Evolutionary conservation across 2,113 vertebrate genomes (phyloP).

Genomic region (Podarcis raffonei): DNA sequence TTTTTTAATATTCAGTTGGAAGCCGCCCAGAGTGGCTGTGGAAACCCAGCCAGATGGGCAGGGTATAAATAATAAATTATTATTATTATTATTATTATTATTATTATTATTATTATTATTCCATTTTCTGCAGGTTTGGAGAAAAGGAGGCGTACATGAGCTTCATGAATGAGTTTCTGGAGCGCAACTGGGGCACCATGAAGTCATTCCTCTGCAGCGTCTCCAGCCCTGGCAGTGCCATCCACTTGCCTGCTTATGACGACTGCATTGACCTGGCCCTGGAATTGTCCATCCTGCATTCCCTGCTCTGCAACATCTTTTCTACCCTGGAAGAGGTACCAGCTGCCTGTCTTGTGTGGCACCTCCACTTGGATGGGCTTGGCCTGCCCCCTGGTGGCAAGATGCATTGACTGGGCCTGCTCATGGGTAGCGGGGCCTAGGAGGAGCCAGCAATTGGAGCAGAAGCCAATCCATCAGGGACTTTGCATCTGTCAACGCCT

Average conservation of each 20-base stretch:
- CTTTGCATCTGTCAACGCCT: neutral
- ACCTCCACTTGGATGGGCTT: too few species aligned
- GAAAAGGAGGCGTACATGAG: constrained; percentile 97
- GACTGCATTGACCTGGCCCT: constrained; percentile 89
- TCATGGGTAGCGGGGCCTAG: neutral
- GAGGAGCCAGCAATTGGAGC: neutral
- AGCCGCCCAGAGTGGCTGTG: too few species aligned
- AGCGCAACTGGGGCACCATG: constrained; percentile 87
- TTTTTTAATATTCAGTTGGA: too few species aligned
- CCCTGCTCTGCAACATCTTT: constrained; percentile 90
- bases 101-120: too few species aligned
- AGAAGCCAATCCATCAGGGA: neutral
- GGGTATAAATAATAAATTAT: too few species aligned
- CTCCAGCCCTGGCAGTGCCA: constrained; percentile 77
- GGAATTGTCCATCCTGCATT: constrained; percentile 89
- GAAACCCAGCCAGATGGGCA: too few species aligned
- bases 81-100: too few species aligned
- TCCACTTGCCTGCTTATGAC: constrained; percentile 80
- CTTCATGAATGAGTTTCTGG: constrained; percentile 94
- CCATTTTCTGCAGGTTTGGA: constrained; percentile 82
- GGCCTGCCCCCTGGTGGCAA: rapidly evolving
- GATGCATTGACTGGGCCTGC: neutral
- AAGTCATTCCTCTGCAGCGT: constrained; percentile 81
- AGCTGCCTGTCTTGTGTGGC: neutral
- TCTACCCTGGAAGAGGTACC: constrained; percentile 82